Base-by-base conservation (phyloP, 2,888 invertebrate species). In the Agriotes lineatus region DNA sequence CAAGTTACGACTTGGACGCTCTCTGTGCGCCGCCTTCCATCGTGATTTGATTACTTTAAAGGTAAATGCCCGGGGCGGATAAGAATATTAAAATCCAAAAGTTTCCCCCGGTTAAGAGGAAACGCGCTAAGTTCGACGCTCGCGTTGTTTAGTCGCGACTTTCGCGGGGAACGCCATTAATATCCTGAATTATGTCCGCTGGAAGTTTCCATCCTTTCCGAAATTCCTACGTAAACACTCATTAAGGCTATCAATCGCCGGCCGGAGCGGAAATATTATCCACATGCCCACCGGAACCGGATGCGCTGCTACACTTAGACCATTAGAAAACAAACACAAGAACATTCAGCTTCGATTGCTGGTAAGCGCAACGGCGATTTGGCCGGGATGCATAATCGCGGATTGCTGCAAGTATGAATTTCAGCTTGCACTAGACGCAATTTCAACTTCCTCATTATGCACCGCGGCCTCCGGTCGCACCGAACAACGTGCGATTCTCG, bases 261-360 rank as follows among this genome's bases (percentile, higher is more conserved):
- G 50, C 20, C 37, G 42, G 30, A 62, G 44, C 67, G 67, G 67
- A 67, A 67, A 67, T 62, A 67, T 67, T 67, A 67, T 62, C 52
- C 58, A 61, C 62, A 67, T 62, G 35, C 67, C 59, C 50, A 57
- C 67, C 67, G 67, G 67, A 72, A 72, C 72, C 72, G 72, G 72
- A 74, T 74, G 71, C 66, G 70, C 72, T 61, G 67, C 65, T 66
- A 66, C 50, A 73, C 73, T 73, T 71, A 70, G 65, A 68, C 65
- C 68, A 73, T 70, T 68, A 65, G 66, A 69, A 73, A 73, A 72
- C 70, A 72, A 72, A 73, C 72, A 73, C 70, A 67, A 70, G 72
- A 72, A 72, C 45, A 60, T 60, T 60, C 37, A 61, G 56, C 35
- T 45, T 45, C 60, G 61, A 67, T 60, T 67, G 61, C 45, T 30